Conservation (phyloP, 2,888 invertebrate species). For the Xanthia icteritia region DNA sequence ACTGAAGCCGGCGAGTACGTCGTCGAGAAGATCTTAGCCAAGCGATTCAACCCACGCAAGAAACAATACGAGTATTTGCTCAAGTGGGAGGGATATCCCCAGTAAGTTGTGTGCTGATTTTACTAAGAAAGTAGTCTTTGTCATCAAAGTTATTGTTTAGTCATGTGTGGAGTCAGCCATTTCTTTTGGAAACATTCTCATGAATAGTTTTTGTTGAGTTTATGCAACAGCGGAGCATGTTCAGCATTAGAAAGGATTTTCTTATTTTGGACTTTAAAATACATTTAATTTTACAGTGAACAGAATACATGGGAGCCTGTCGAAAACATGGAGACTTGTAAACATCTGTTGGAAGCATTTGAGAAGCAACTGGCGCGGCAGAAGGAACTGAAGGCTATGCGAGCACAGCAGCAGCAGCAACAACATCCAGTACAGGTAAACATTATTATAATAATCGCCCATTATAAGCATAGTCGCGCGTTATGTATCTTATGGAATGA, state of each 20-base stretch:
- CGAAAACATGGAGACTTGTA: conserved; percentile 94
- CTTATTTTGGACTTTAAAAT: not conserved
- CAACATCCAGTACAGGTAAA: conserved; percentile 84
- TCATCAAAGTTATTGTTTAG: not conserved
- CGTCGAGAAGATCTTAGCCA: conserved; percentile 96
- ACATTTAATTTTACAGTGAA: conserved; percentile 86
- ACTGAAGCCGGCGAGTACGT: conserved; percentile 92
- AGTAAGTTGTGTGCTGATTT: conserved; percentile 87
- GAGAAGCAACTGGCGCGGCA: conserved; percentile 94
- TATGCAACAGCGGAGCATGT: too few species aligned
- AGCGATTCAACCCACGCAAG: conserved; percentile 94
- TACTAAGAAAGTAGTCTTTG: not conserved
- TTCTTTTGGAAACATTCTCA: not conserved
- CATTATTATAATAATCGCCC: not conserved
- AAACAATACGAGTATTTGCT: conserved; percentile 95
- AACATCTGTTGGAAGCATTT: conserved; percentile 94
- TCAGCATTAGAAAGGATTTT: not conserved
- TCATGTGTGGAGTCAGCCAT: not conserved
- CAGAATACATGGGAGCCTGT: conserved; percentile 96
- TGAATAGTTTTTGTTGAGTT: not conserved
- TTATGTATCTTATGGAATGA: not conserved
- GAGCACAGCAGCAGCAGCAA: conserved; percentile 83
- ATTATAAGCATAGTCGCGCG: not conserved
- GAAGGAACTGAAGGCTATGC: conserved; percentile 92
- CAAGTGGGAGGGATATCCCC: conserved; percentile 95